Conservation (phyloP, 2,113 vertebrate species). For the Macrotis lagotis region DNA sequence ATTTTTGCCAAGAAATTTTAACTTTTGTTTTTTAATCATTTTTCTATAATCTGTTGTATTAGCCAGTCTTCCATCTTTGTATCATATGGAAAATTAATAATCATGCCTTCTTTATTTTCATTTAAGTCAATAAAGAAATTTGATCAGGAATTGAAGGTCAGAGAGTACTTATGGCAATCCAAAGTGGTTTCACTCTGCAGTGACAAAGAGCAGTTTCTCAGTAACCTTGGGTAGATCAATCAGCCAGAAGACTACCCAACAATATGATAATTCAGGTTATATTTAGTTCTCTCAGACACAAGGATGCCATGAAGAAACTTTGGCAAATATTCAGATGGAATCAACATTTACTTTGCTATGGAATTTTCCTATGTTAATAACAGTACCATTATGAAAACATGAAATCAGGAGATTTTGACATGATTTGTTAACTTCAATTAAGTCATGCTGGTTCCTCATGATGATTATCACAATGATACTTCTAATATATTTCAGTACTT, state of each 20-base stretch:
- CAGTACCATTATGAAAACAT: neutral
- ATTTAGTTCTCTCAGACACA: neutral
- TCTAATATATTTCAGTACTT: neutral
- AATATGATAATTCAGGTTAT: neutral
- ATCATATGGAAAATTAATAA: neutral
- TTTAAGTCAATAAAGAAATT: neutral
- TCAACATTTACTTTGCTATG: neutral
- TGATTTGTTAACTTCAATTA: neutral
- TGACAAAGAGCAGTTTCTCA: neutral
- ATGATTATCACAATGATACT: neutral
- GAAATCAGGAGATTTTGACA: neutral
- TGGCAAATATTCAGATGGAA: neutral
- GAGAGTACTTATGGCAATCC: neutral
- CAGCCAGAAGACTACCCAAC: neutral
- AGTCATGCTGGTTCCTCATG: neutral
- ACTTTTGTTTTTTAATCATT: neutral
- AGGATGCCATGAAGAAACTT: neutral
- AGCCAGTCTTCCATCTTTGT: neutral
- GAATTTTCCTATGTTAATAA: neutral
- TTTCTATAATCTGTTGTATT: neutral
- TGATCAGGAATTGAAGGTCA: neutral
- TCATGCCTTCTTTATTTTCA: neutral
- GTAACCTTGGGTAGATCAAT: neutral
- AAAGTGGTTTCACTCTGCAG: neutral
- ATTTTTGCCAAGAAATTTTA: neutral